phyloP scores from a whole-genome alignment of 92 coral and sea anemone genomes.

The Scolanthus callimorphus region DNA sequence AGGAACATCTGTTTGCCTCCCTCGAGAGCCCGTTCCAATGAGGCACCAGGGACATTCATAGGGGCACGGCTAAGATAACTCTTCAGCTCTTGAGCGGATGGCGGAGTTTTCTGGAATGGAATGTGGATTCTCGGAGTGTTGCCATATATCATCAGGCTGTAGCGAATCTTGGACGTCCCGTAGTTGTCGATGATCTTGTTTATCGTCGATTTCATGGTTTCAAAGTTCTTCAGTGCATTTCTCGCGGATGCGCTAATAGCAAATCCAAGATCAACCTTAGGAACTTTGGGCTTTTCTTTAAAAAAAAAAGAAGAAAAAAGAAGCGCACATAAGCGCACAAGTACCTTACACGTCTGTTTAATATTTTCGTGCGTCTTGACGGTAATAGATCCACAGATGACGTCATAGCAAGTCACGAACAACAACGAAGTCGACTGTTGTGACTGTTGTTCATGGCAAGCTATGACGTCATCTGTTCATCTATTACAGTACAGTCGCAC shows the following conservation, averaged over 20 bases:
- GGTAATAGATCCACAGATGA: too few species aligned
- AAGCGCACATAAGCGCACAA: too few species aligned
- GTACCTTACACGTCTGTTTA: too few species aligned
- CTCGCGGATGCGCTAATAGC: slow-evolving; percentile 64
- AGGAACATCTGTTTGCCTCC: slow-evolving; percentile 44
- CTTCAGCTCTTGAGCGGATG: slow-evolving; percentile 25
- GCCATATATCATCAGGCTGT: slow-evolving; percentile 49
- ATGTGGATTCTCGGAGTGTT: slow-evolving; percentile 21
- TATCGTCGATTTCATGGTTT: slow-evolving; percentile 37
- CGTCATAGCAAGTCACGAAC: too few species aligned
- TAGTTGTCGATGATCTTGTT: slow-evolving; percentile 55
- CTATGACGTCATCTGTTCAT: too few species aligned
- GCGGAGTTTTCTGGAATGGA: slow-evolving; percentile 18
- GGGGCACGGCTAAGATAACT: slow-evolving; percentile 27
- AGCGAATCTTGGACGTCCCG: slow-evolving; percentile 54
- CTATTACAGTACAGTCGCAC: too few species aligned
- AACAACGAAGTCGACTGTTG: too few species aligned
- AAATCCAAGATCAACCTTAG: slow-evolving; percentile 61
- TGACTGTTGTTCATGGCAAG: too few species aligned
- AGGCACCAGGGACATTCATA: slow-evolving; percentile 26
- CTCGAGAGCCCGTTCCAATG: slow-evolving; percentile 46
- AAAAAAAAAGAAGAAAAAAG: too few species aligned
- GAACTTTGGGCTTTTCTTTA: slow-evolving; percentile 40
- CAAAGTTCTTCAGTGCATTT: slow-evolving; percentile 39
- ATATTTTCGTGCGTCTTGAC: too few species aligned